Base-by-base conservation (phyloP, 2,888 invertebrate genomes). In the Galeopsomyia nigrocyanea region DNA sequence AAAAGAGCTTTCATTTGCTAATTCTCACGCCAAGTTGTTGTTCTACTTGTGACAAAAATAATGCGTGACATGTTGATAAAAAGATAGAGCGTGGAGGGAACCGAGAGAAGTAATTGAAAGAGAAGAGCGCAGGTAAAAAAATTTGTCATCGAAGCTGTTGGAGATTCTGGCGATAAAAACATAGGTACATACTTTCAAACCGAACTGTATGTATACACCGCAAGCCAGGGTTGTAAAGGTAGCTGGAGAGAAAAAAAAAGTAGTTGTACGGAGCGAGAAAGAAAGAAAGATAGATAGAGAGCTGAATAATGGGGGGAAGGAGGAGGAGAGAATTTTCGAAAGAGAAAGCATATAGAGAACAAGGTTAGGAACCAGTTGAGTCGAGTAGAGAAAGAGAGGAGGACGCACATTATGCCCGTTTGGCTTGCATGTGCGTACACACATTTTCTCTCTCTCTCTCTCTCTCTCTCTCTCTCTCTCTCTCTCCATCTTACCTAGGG, bases 361-460 rank as follows among this genome's bases (percentile, higher is more conserved):
- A 79, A 78, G 57, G 63, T 71, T 65, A 68, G 75, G 79, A 85
- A 85, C 85, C 85, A 84, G 85, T 84, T 83, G 78, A 39, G 39
- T 39, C 39, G 39, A 39, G 39, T 39, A 39, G 39, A 39, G 10
- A 77, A 76, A 39, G 39, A 39, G 39, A 77, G 77, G 76, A 78
- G 68, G 72, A 70, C 70, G 71, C 77, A 80, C 78, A 81, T 84
- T 82, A 83, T 84, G 81, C 79, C 78, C 72, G 73, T 77, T 76
- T 77, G 74, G 78, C 75, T 78, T 78, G 51, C 66, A 56, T 49
- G 62, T 31, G 53, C 39, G 39, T 22, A 6, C 22, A 39, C 31
- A 13, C 46, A 39, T n/a, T n/a, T 22, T 16, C 16, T 13, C 58
- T 10, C 17, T 6, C 58, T 7, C 9, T 26, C 57, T n/a, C 49